phyloP scores from a whole-genome alignment of 1,140 invertebrate genomes.

The Macrotrachela quadricornifera region DNA sequence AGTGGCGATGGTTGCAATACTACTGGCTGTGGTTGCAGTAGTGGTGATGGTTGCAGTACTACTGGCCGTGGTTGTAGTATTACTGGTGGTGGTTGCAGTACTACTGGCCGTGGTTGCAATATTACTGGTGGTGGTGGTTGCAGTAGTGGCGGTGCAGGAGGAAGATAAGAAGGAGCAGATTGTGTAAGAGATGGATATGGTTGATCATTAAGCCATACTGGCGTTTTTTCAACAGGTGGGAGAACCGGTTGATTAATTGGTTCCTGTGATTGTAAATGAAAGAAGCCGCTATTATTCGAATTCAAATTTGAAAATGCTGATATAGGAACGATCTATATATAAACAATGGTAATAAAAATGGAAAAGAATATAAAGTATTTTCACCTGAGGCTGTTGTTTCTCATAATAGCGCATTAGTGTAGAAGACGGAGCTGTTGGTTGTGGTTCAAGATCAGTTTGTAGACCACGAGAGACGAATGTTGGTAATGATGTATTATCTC shows the following conservation, averaged over 20 bases:
- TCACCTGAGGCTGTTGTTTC: too few relatives aligned
- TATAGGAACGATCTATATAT: too few relatives aligned
- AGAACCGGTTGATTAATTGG: too few relatives aligned
- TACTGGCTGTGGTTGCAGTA: background rate
- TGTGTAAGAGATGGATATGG: background rate
- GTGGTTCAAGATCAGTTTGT: background rate
- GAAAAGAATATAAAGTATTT: too few relatives aligned
- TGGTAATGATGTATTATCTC: background rate
- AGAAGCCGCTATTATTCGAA: too few relatives aligned
- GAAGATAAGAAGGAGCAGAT: constrained; percentile 7
- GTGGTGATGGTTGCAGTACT: constrained; percentile 3
- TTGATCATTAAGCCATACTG: background rate
- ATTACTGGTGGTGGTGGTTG: constrained; percentile 16
- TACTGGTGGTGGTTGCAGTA: background rate
- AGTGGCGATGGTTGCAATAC: background rate
- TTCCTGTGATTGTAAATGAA: too few relatives aligned
- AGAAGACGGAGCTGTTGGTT: background rate
- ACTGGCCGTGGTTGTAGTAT: background rate
- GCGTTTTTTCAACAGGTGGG: too few relatives aligned
- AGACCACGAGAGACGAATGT: background rate
- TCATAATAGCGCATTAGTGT: too few relatives aligned
- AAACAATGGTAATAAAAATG: too few relatives aligned
- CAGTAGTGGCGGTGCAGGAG: constrained; percentile 15
- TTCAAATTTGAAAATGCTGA: too few relatives aligned
- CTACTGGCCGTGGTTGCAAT: constrained; percentile 12